Conservation (phyloP, 2,113 vertebrate species). For the Leptobrachium leishanense region DNA sequence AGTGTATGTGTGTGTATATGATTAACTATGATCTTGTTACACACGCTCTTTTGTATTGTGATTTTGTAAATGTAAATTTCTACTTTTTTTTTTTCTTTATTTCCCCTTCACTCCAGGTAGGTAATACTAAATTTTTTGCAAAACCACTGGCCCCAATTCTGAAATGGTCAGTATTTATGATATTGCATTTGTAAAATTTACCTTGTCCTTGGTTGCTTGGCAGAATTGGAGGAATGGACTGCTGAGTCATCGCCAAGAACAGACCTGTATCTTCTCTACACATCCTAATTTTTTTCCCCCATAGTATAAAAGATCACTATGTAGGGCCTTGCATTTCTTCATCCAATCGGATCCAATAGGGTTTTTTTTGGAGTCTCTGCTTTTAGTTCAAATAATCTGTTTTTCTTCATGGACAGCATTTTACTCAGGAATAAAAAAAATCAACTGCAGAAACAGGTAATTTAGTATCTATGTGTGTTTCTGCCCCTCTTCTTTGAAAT, state of each 20-base stretch:
- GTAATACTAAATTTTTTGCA: neutral
- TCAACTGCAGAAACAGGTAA: neutral
- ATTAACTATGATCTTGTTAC: neutral
- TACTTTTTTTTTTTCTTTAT: neutral
- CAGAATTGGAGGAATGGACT: neutral
- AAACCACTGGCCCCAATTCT: neutral
- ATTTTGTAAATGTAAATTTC: too few relatives aligned
- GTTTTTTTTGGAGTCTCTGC: neutral
- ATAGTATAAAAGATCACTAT: too few relatives aligned
- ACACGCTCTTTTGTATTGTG: too few relatives aligned
- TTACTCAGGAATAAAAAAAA: neutral
- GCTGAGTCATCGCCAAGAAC: neutral
- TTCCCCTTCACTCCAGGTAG: constrained; percentile 4
- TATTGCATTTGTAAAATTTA: neutral
- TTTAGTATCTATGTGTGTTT: neutral
- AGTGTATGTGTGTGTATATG: neutral
- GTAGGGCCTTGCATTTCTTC: too few relatives aligned
- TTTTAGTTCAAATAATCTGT: neutral
- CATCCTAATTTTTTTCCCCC: too few relatives aligned
- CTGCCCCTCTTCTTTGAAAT: neutral
- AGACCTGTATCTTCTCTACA: neutral
- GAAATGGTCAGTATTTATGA: neutral
- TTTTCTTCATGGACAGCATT: neutral
- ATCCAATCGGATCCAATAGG: too few relatives aligned
- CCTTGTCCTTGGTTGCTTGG: neutral